These are phyloP conservation scores for Mormyrus hasselquistii DNA, from an alignment of 2,797 vertebrate genomes.

Conservation along the genomic window DNA sequence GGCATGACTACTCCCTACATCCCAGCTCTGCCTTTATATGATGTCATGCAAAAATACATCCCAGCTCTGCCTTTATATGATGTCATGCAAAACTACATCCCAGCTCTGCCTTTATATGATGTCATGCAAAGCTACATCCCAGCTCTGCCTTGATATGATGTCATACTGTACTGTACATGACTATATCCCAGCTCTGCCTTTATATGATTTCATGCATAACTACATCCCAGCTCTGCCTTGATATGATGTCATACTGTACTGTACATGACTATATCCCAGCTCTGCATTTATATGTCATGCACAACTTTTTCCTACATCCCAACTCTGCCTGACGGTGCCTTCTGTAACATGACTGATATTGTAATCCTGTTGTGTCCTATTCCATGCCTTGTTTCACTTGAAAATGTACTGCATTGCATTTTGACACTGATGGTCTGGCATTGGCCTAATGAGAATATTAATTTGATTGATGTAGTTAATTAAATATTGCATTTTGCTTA, in stretches of 20 bases:
- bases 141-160: not conserved
- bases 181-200: not conserved
- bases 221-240: not conserved
- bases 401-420: not conserved
- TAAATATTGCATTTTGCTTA: not conserved
- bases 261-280: not conserved
- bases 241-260: too few relatives aligned
- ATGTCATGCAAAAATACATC: too few relatives aligned
- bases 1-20: not conserved
- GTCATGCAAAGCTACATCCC: not conserved
- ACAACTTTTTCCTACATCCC: not conserved
- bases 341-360: not conserved
- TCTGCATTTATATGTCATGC: not conserved
- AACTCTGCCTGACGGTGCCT: not conserved
- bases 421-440: not conserved
- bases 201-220: too few relatives aligned
- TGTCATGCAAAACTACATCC: not conserved
- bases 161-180: not conserved
- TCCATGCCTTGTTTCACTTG: not conserved
- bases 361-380: constrained; percentile 7
- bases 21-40: not conserved
- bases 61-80: too few relatives aligned
- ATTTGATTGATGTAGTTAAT: not conserved
- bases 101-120: not conserved
- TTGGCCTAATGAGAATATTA: not conserved